Evolutionary conservation across 2,113 vertebrate species (phyloP).

Genomic region (Ictalurus furcatus): DNA sequence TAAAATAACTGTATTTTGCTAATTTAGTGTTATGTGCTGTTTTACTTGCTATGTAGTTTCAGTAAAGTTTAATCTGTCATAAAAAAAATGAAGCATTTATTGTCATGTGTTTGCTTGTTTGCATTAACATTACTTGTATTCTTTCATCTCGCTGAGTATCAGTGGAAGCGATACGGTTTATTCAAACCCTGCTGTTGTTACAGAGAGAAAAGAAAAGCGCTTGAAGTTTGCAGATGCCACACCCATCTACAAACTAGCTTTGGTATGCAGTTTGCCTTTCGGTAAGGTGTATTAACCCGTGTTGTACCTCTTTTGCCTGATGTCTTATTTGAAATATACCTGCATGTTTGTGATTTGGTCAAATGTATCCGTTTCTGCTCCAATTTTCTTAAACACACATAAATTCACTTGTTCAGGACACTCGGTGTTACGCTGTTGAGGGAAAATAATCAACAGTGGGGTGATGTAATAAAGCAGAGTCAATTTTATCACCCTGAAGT

Average conservation of each 20-base stretch:
- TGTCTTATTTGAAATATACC: background rate
- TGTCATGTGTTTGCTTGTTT: constrained; percentile 2
- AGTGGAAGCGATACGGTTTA: background rate
- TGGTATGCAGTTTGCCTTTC: constrained; percentile 6
- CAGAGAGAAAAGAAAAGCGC: background rate
- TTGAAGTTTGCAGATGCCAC: constrained; percentile 12
- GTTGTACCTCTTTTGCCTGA: background rate
- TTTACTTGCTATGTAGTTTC: constrained; percentile 1
- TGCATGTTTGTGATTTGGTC: background rate
- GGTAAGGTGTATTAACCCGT: background rate
- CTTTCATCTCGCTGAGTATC: background rate
- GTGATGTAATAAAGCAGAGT: background rate
- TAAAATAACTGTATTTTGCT: constrained; percentile 6
- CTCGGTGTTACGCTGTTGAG: background rate
- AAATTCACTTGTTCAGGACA: background rate
- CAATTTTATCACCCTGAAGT: background rate
- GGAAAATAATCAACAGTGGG: background rate
- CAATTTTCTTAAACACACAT: background rate
- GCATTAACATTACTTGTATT: background rate
- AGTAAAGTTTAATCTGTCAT: constrained; percentile 28
- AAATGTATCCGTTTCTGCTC: background rate
- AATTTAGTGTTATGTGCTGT: constrained; percentile 22
- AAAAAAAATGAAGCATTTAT: background rate
- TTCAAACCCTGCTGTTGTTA: constrained; percentile 3
- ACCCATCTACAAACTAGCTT: background rate